Conservation (phyloP, 2,113 vertebrate species). For the Menidia beryllina region DNA sequence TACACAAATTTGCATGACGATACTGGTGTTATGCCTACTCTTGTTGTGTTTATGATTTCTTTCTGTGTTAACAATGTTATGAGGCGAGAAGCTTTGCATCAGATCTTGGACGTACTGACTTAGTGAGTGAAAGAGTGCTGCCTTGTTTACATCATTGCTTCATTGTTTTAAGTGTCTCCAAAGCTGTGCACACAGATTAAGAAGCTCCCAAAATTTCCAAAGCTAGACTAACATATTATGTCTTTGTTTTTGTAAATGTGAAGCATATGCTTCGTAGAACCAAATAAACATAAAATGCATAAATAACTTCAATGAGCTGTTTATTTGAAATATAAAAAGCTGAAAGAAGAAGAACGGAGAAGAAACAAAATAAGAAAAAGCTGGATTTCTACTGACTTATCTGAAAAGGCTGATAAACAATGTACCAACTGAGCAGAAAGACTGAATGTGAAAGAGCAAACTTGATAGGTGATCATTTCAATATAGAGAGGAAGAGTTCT, state of each 20-base stretch:
- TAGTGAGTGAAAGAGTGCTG: conserved; percentile 36
- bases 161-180: conserved; percentile 38
- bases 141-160: conserved; percentile 58
- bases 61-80: conserved; percentile 12
- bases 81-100: conserved; percentile 2
- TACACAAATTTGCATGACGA: conserved; percentile 63
- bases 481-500: no score
- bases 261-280: conserved; percentile 65
- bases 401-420: no score
- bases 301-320: no score
- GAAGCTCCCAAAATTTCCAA: conserved; percentile 48
- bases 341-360: no score
- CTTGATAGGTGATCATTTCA: no score
- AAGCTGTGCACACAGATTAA: conserved; percentile 41
- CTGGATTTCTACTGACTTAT: no score
- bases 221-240: conserved; percentile 23
- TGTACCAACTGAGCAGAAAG: no score
- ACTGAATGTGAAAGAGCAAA: no score
- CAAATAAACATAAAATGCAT: conserved; percentile 71
- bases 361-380: no score
- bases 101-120: conserved; percentile 27
- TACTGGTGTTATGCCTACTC: conserved; percentile 31
- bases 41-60: conserved; percentile 37
- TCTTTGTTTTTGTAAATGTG: conserved; percentile 70
- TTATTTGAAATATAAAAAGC: no score